Percentiles rank a stretch among this genome's conserved stretches.
Evolutionary conservation across 2,113 vertebrate species (phyloP).

Genomic region (Psittacula cyanocephala): DNA sequence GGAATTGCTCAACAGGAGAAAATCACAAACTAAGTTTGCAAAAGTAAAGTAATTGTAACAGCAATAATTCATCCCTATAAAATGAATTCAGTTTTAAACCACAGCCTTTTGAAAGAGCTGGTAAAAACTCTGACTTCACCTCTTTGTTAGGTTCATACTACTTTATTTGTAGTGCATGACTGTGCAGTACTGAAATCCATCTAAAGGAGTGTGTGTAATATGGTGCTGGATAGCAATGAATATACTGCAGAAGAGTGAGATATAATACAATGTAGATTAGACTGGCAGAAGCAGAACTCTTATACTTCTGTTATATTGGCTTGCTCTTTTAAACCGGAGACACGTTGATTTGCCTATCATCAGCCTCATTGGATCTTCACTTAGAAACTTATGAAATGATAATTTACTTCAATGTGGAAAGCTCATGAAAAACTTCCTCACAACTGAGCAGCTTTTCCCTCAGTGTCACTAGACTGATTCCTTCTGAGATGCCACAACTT

Average conservation of each 20-base stretch:
- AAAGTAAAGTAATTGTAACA: background rate
- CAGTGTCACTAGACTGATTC: background rate
- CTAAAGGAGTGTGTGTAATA: background rate
- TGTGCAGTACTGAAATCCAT: background rate
- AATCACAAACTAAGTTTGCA: background rate
- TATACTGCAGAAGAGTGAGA: background rate
- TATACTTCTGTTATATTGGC: fast-evolving
- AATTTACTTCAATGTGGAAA: background rate
- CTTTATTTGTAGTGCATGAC: background rate
- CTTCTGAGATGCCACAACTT: background rate
- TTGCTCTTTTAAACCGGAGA: background rate
- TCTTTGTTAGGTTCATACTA: background rate
- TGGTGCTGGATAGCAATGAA: background rate
- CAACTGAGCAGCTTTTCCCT: background rate
- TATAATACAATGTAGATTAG: background rate
- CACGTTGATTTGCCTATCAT: background rate
- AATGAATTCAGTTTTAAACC: background rate
- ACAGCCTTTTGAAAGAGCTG: background rate
- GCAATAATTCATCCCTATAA: background rate
- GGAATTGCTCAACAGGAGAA: background rate
- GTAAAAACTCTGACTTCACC: background rate
- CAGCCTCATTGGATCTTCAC: background rate
- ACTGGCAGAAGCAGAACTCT: fast-evolving
- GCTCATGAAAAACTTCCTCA: background rate
- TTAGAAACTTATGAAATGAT: background rate